A percentile compares a stretch with the other conserved stretches of the same genome.
Evolutionary conservation across 1,140 invertebrate species (phyloP).

Genomic region (Antheraea pernyi): DNA sequence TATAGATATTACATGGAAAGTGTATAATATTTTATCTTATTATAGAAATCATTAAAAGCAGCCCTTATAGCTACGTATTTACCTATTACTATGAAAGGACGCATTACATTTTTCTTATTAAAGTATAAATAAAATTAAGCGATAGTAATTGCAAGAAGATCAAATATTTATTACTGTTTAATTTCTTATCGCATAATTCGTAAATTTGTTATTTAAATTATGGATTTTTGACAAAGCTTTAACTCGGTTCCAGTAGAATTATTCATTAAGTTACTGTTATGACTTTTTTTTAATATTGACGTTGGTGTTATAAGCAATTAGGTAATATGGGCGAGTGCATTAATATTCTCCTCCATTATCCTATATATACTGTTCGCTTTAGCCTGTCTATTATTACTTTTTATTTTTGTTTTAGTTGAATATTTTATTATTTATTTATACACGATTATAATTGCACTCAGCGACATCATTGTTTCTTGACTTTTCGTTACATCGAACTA

Average conservation of each 20-base stretch:
- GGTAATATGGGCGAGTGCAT: constrained; percentile 76
- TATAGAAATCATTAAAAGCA: constrained; percentile 16
- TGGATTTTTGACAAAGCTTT: constrained; percentile 78
- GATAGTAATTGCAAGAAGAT: constrained; percentile 55
- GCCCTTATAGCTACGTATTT: constrained; percentile 29
- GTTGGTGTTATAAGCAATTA: constrained; percentile 77
- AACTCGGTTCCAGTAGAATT: constrained; percentile 78
- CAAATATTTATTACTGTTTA: constrained; percentile 78
- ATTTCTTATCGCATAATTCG: constrained; percentile 69
- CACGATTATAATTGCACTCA: constrained; percentile 48
- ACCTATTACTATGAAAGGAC: constrained; percentile 47
- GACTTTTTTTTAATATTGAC: constrained; percentile 73
- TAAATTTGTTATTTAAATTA: constrained; percentile 77
- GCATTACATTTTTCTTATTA: constrained; percentile 41
- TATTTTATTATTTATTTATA: constrained; percentile 79
- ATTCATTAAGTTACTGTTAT: constrained; percentile 78
- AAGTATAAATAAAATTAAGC: constrained; percentile 36
- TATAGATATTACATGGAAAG: constrained; percentile 42
- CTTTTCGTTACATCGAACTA: constrained; percentile 56
- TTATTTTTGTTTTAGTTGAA: constrained; percentile 75
- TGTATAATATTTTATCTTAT: constrained; percentile 10
- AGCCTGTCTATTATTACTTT: constrained; percentile 64
- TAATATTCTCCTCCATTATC: constrained; percentile 72
- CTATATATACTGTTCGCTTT: constrained; percentile 67
- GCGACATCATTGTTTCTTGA: constrained; percentile 34